Evolutionary conservation across 2,888 invertebrate species (phyloP), one percentile per base, ranked within the genome.

Genomic region (Gastrophysa polygoni): DNA sequence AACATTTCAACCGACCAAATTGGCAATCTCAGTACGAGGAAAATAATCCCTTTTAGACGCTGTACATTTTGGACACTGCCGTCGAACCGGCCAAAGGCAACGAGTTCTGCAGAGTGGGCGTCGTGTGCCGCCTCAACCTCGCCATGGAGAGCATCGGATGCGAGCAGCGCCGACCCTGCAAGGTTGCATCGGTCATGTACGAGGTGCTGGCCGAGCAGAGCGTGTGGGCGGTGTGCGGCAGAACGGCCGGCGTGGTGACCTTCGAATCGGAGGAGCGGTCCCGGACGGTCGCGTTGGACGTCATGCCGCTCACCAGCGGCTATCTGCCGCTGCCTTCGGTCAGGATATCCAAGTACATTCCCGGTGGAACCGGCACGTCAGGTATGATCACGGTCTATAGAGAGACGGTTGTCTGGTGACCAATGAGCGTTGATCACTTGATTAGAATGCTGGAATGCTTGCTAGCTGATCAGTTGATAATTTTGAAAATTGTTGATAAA

Each of bases 291-390:
- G 88, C 89, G 0, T 81, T 97, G 68, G 96, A 96, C 74, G 93
- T 96, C 32, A 94, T 96, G 92, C 96, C 96, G 2, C 82, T 97
- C n/a, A 90, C 90, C 18, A 91, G 94, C 18, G 97, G 97, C 17
- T 93, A 91, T 79, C 84, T 96, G 67, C 96, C 96, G 7, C 85
- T 96, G 71, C 96, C 97, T 2, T 87, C 91, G 55, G 92, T 97
- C 61, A 85, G 95, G 55, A 85, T 97, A 28, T 95, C 94, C 3
- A 94, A 94, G 75, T 96, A 96, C 81, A 92, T 93, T 74, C 92
- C 93, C 1, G 92, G 92, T 24, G 89, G 87, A 55, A 67, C 52
- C 44, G 68, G 65, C 3, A 52, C 64, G 20, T 57, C 71, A 66
- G 76, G 75, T 75, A 57, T n/a, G n/a, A n/a, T n/a, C n/a, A n/a